These are phyloP conservation scores for Anastrepha obliqua DNA, from an alignment of 1,140 invertebrate genomes.

Conservation along the genomic window DNA sequence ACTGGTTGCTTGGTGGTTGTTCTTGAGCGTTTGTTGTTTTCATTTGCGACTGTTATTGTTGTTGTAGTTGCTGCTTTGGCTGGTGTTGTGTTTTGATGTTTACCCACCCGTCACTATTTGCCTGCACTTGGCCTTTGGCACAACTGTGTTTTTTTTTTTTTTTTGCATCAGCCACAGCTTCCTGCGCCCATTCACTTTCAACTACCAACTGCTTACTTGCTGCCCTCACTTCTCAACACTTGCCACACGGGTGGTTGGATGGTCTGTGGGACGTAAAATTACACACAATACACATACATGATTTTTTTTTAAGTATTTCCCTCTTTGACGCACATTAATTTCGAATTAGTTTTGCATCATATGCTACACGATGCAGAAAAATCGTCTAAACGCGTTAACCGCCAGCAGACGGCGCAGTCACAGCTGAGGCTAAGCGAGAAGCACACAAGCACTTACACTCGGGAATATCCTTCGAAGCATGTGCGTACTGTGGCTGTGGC, in stretches of 20 bases:
- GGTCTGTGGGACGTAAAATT: background rate
- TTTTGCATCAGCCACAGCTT: conserved; percentile 1
- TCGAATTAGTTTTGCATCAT: conserved; percentile 62
- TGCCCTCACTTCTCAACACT: background rate
- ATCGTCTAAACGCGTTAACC: conserved; percentile 55
- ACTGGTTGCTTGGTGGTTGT: conserved; percentile 21
- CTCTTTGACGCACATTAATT: conserved; percentile 58
- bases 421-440: conserved; percentile 7
- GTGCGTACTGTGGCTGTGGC: background rate
- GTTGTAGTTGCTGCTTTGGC: conserved; percentile 5
- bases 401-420: conserved; percentile 3
- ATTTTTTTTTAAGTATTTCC: background rate
- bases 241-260: conserved; percentile 16
- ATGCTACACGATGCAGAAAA: conserved; percentile 60
- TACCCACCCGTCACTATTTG: conserved; percentile 37
- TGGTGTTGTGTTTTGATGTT: background rate
- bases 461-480: background rate
- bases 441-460: background rate
- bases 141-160: background rate
- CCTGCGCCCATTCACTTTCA: conserved; percentile 1
- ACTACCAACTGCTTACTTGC: background rate
- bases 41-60: background rate
- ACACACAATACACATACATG: background rate
- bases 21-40: background rate
- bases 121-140: conserved; percentile 38